Percentiles rank a stretch among this genome's conserved stretches.
Conservation (phyloP, 1,140 invertebrate genomes). For the Lepidotrigona ventralis region DNA sequence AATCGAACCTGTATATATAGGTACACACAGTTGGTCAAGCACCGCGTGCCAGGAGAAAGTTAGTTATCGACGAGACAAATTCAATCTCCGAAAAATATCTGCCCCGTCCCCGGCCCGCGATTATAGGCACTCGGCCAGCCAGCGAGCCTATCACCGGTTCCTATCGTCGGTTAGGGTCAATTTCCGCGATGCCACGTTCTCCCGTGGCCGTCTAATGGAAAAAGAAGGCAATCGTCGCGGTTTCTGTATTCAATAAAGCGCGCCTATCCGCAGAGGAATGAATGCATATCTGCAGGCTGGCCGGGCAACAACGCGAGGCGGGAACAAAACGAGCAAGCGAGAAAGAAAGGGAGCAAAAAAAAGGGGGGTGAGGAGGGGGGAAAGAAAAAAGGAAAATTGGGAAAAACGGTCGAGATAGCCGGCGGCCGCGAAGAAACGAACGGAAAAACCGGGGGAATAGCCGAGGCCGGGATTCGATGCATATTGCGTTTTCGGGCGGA, state of each 20-base stretch:
- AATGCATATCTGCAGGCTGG: background rate
- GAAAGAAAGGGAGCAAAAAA: background rate
- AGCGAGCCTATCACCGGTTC: background rate
- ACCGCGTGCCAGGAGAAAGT: background rate
- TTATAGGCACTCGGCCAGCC: too few relatives aligned
- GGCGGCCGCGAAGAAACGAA: conserved; percentile 22
- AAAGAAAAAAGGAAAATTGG: background rate
- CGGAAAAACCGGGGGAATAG: background rate
- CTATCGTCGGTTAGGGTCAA: conserved; percentile 31
- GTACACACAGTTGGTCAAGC: background rate
- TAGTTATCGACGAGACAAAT: conserved; percentile 24
- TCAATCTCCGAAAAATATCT: conserved; percentile 43
- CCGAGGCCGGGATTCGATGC: conserved; percentile 21
- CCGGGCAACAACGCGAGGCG: background rate
- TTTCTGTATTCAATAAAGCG: conserved; percentile 44
- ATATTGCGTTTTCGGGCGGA: conserved; percentile 28
- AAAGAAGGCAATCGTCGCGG: conserved; percentile 50
- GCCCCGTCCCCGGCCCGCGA: background rate
- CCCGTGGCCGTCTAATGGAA: conserved; percentile 23
- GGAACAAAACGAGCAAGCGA: background rate
- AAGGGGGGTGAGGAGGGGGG: background rate
- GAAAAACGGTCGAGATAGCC: conserved; percentile 8
- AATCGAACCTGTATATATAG: background rate
- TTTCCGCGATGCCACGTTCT: conserved; percentile 26
- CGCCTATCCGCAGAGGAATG: background rate